Base-by-base conservation (phyloP, 2,113 vertebrate genomes). In the Syngnathus typhle region DNA sequence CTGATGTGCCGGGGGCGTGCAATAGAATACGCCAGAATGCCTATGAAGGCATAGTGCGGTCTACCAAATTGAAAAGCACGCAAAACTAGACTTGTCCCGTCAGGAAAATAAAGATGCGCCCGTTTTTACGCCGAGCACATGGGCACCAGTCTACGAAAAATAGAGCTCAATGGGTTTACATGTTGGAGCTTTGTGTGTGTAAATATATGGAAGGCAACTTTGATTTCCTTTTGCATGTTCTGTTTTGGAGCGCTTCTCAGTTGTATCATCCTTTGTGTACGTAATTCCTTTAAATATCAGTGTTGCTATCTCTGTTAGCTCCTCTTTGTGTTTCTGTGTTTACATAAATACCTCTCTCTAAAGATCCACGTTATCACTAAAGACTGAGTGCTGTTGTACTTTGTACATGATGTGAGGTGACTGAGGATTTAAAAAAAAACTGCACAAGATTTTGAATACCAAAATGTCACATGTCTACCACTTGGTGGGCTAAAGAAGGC, bases 311-410 rank as follows among this genome's bases (percentile, higher is more conserved):
- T 65, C 73, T 79, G 78, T 83, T 84, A 73, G 65, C 74, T 80
- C 62, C 70, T 78, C 68, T 71, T 81, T 61, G 68, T 75, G 75
- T 79, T 75, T 62, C 47, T 82, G 76, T 84, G 82, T 74, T 83
- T 84, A 80, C 82, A 83, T 84, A 58, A 82, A 88, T 88, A 89
- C 90, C 90, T 90, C 88, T 79, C 68, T 69, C n/a, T 12, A 62
- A 62, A 44, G 39, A 44, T 39, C 60, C 60, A 61, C 37, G 11
- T 61, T 61, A 21, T 71, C 68, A 69, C 32, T 21, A 55, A 67
- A 56, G 68, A 15, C 54, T 41, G 51, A 69, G 61, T 32, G 46
- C 54, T 37, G 59, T 67, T 73, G 47, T 65, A 3, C 75, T 73
- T 62, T 61, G 52, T 59, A 54, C 65, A 46, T 47, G 56, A 83